Base-by-base conservation (phyloP, 2,797 vertebrate species). In the Podarcis lilfordi region DNA sequence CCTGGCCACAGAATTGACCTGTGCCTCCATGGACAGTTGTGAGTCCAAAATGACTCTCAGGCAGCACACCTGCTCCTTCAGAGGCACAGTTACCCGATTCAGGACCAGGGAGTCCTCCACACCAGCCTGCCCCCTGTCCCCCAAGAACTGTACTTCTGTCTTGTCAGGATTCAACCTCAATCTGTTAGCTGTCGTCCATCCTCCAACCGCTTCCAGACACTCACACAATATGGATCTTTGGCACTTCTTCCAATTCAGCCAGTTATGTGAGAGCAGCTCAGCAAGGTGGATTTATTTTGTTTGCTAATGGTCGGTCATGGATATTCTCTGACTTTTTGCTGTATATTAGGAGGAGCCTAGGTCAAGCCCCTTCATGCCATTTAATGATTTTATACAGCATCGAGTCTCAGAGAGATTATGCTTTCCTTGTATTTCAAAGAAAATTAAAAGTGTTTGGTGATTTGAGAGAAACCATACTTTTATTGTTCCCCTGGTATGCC, bases 391-490 rank as follows among this genome's bases (percentile, higher is more conserved):
- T 80, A 85, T 74, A 8, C 81, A 66, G 55, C 86, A 86, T 92
- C 1, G n/a, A 74, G 92, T 88, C 40, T 7, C 3, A 32, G 32
- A 91, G 71, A 15, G 86, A 89, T 77, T 74, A 91, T 89, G 86
- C 5, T 77, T 89, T 89, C 69, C 43, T 89, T 93, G 32, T 77
- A 66, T 81, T 95, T 95, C 90, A 61, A 92, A 92, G 88, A 92
- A 91, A 95, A 91, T 90, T 6, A 78, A 82, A 86, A 74, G n/a
- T 61, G n/a, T 75, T 9, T 92, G 77, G 43, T 89, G 37, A 86
- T 85, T 93, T 5, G 1, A 85, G 81, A 86, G 79, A 89, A 95
- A 90, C 29, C 29, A 82, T 3, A 17, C 77, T 89, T 79, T 83
- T 74, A 68, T 90, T 89, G 59, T 91, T 92, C 71, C 90, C 76